phyloP scores from a whole-genome alignment of 2,113 vertebrate genomes.

The Anolis sagrei region DNA sequence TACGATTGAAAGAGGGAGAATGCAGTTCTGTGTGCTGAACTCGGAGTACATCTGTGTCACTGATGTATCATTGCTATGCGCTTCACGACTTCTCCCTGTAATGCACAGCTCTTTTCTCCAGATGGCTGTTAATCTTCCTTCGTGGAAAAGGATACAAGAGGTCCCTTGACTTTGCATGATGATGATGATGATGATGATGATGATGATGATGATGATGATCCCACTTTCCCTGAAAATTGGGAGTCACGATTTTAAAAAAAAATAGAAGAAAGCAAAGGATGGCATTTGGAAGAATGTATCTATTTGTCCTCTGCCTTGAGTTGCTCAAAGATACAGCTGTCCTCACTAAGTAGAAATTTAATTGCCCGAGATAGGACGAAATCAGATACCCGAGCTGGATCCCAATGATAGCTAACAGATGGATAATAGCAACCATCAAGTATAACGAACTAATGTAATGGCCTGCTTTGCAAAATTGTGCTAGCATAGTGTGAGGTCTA shows the following conservation, averaged over 20 bases:
- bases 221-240: too few relatives aligned
- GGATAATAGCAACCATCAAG: slow-evolving; percentile 13
- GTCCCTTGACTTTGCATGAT: rapidly evolving
- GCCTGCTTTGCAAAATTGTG: neutral
- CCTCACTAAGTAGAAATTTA: slow-evolving; percentile 10
- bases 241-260: too few relatives aligned
- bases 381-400: slow-evolving; percentile 14
- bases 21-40: rapidly evolving
- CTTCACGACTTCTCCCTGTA: neutral
- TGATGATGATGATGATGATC: too few relatives aligned
- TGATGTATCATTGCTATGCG: rapidly evolving
- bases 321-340: slow-evolving; percentile 2
- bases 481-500: neutral
- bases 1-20: too few relatives aligned
- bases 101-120: neutral
- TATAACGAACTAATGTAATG: neutral
- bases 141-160: rapidly evolving
- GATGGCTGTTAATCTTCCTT: neutral
- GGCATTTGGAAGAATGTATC: rapidly evolving
- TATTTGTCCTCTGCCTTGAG: slow-evolving; percentile 14
- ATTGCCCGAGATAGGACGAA: slow-evolving; percentile 21
- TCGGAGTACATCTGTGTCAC: neutral
- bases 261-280: neutral
- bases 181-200: too few relatives aligned
- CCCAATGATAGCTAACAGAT: slow-evolving; percentile 18